These are phyloP conservation scores for Dendroctonus ponderosae DNA, from an alignment of 1,140 invertebrate species.

Conservation along the genomic window DNA sequence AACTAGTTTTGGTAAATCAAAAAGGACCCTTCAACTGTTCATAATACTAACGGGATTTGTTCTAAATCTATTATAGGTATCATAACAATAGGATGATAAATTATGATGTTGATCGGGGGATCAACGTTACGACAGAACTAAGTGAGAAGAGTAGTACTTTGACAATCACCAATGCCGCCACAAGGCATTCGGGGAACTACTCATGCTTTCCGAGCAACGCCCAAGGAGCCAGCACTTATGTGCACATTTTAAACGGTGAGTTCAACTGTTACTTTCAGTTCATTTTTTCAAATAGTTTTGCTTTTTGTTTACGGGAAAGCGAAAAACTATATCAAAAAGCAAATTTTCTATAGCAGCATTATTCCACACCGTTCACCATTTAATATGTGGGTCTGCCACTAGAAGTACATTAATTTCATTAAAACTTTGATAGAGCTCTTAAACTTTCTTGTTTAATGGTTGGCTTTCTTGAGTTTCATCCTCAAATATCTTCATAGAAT, in stretches of 20 bases:
- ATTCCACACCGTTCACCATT: too few species aligned
- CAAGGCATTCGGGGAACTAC: conserved; percentile 81
- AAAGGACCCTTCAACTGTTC: too few species aligned
- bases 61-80: conserved; percentile 60
- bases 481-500: too few species aligned
- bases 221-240: conserved; percentile 76
- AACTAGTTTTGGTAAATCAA: too few species aligned
- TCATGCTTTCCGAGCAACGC: conserved; percentile 84
- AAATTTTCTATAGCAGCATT: background rate
- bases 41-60: too few species aligned
- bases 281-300: background rate
- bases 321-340: background rate
- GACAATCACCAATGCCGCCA: conserved; percentile 65
- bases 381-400: background rate
- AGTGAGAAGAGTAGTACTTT: conserved; percentile 60
- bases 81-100: conserved; percentile 88
- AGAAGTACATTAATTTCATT: too few species aligned
- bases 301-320: background rate
- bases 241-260: conserved; percentile 83
- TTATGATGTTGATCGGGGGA: conserved; percentile 78
- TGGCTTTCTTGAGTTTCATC: too few species aligned
- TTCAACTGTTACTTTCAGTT: background rate
- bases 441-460: too few species aligned
- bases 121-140: conserved; percentile 75
- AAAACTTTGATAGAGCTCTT: too few species aligned